Percentiles rank a stretch among this genome's conserved stretches.
These are phyloP conservation scores for Rhyacichthys aspro DNA, from an alignment of 2,797 vertebrate genomes.

Conservation along the genomic window DNA sequence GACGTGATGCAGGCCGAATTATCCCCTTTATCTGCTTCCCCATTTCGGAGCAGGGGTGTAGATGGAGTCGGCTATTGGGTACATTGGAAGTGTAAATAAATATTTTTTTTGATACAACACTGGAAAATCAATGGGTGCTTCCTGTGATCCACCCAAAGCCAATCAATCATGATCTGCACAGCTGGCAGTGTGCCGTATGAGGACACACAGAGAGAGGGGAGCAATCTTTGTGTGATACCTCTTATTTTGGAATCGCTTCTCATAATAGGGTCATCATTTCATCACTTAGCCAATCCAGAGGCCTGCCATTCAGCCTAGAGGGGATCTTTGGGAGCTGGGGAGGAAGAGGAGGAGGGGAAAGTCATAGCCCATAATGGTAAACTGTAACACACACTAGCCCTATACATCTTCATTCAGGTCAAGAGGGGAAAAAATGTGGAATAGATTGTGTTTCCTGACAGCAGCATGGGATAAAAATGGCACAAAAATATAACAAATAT, in stretches of 20 bases:
- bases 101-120: slow-evolving; percentile 96
- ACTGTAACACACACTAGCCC: slow-evolving; percentile 35
- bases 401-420: slow-evolving; percentile 72
- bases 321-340: slow-evolving; percentile 56
- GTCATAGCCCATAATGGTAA: slow-evolving; percentile 53
- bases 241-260: slow-evolving; percentile 94
- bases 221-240: slow-evolving; percentile 94
- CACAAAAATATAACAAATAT: background rate
- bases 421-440: slow-evolving; percentile 55
- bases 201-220: slow-evolving; percentile 64
- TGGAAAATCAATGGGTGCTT: slow-evolving; percentile 98
- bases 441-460: slow-evolving; percentile 36
- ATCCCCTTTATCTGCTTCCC: slow-evolving; percentile 81
- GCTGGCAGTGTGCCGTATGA: slow-evolving; percentile 78
- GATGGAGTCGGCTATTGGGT: slow-evolving; percentile 87
- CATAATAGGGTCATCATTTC: slow-evolving; percentile 99
- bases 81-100: slow-evolving; percentile 91
- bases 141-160: slow-evolving; percentile 95
- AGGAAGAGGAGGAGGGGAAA: slow-evolving; percentile 39
- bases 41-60: slow-evolving; percentile 35
- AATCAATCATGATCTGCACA: slow-evolving; percentile 95
- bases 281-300: slow-evolving; percentile 90
- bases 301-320: slow-evolving; percentile 82
- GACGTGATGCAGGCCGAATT: slow-evolving; percentile 89
- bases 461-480: slow-evolving; percentile 14